phyloP scores from a whole-genome alignment of 2,113 vertebrate species.

The Tauraco erythrolophus region DNA sequence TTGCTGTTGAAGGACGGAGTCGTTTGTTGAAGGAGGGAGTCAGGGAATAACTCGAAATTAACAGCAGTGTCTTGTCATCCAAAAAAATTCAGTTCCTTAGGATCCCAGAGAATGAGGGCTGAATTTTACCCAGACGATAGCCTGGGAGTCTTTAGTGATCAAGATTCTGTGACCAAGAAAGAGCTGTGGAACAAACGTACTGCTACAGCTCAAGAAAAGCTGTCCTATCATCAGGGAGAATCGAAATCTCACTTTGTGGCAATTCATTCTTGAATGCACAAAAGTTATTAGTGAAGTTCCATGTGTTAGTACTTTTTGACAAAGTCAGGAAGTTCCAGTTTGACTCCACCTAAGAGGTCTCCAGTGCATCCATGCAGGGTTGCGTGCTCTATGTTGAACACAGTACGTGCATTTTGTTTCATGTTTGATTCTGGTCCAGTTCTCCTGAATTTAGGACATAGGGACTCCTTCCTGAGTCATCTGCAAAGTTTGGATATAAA shows the following conservation, averaged over 20 bases:
- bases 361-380: not conserved
- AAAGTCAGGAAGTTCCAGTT: constrained; percentile 19
- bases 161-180: not conserved
- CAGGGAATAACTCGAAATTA: not conserved
- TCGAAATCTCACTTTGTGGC: not conserved
- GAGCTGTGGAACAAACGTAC: not conserved
- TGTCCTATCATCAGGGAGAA: not conserved
- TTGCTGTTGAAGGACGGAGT: no score
- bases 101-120: not conserved
- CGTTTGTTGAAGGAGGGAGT: not conserved
- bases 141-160: not conserved
- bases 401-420: rapidly evolving
- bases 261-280: not conserved
- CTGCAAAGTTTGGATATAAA: not conserved
- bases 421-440: not conserved
- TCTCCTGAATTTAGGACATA: not conserved
- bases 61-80: not conserved
- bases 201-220: not conserved
- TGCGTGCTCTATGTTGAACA: not conserved
- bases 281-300: not conserved
- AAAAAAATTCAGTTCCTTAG: rapidly evolving
- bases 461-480: not conserved
- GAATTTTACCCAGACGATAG: not conserved
- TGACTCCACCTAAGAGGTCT: not conserved
- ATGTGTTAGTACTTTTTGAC: not conserved